phyloP scores from a whole-genome alignment of 23 tunicate genomes.

The Aplidium turbinatum region DNA sequence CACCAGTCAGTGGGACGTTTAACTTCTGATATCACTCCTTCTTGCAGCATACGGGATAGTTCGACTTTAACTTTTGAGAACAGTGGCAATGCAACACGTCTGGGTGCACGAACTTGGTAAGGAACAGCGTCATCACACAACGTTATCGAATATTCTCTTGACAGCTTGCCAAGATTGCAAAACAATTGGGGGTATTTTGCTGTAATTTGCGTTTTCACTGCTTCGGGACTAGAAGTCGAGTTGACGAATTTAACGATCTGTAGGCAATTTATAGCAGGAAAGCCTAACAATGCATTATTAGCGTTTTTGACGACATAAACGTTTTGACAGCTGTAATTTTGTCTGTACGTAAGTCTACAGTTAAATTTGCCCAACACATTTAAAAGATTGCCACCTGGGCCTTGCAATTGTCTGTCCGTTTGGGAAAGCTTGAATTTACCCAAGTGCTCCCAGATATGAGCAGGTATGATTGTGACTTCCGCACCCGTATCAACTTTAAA shows the following conservation, averaged over 20 bases:
- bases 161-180: slow-evolving; percentile 32
- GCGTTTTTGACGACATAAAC: slow-evolving; percentile 12
- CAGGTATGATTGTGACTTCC: too few relatives aligned
- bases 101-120: slow-evolving; percentile 37
- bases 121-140: slow-evolving; percentile 32
- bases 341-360: too few relatives aligned
- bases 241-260: slow-evolving; percentile 1
- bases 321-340: background rate
- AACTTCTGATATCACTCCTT: slow-evolving; percentile 30
- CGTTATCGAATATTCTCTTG: background rate
- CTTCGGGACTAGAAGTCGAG: too few relatives aligned
- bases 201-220: too few relatives aligned
- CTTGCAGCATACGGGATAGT: slow-evolving; percentile 17
- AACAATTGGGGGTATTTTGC: slow-evolving; percentile 14
- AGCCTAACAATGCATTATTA: slow-evolving; percentile 21
- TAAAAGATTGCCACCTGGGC: too few relatives aligned
- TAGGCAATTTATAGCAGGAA: slow-evolving; percentile 23
- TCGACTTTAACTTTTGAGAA: slow-evolving; percentile 7
- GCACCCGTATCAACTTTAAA: too few relatives aligned
- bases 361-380: too few relatives aligned
- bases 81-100: slow-evolving; percentile 32
- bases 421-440: too few relatives aligned
- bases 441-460: too few relatives aligned
- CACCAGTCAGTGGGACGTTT: slow-evolving; percentile 48
- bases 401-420: too few relatives aligned